A percentile compares a stretch with the other conserved stretches of the same genome.
Evolutionary conservation across 2,888 invertebrate species (phyloP).

Genomic region (Ernsta delagoae): DNA sequence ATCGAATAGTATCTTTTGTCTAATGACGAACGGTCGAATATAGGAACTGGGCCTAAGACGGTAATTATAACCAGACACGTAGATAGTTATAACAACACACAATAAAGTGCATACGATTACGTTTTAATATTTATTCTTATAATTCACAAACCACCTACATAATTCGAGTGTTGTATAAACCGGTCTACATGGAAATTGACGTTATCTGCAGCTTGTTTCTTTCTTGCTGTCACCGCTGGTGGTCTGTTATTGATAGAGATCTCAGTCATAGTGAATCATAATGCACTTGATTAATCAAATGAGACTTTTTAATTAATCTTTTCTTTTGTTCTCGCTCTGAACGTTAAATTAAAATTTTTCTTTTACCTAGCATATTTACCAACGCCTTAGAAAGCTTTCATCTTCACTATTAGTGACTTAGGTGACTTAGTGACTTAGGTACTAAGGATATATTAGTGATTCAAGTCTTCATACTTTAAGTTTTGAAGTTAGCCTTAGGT

Average conservation of each 20-base stretch:
- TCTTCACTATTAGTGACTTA: neutral
- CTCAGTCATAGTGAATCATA: slow-evolving; percentile 22
- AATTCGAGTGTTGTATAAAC: slow-evolving; percentile 44
- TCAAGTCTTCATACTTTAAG: no score
- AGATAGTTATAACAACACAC: no score
- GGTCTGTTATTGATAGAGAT: slow-evolving; percentile 27
- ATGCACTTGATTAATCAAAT: slow-evolving; percentile 28
- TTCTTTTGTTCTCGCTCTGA: neutral
- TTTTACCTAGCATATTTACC: neutral
- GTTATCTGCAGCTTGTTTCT: slow-evolving; percentile 16
- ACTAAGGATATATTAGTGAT: no score
- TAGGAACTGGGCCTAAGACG: no score
- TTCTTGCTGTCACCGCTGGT: slow-evolving; percentile 18
- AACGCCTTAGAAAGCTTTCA: neutral
- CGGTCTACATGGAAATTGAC: slow-evolving; percentile 36
- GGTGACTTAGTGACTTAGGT: no score
- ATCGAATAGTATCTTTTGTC: no score
- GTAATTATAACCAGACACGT: no score
- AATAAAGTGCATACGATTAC: no score
- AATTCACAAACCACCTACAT: slow-evolving; percentile 20
- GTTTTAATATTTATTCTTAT: neutral
- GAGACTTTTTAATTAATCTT: slow-evolving; percentile 15
- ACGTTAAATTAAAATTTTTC: neutral
- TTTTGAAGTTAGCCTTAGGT: no score
- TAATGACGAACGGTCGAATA: no score